Evolutionary conservation across 2,113 vertebrate species (phyloP).

Genomic region (Pseudopipra pipra): DNA sequence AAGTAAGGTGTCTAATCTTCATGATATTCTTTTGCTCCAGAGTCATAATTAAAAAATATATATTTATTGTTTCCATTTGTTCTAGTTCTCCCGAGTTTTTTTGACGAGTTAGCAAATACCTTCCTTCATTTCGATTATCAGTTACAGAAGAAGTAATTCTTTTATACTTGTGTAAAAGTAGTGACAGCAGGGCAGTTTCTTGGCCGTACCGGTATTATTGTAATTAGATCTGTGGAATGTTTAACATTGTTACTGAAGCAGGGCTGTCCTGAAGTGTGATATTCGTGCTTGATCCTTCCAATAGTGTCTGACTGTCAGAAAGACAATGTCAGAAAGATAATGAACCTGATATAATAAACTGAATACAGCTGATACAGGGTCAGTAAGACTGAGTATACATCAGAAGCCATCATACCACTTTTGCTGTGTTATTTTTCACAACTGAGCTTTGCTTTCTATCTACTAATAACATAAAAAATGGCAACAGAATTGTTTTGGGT

Average conservation of each 20-base stretch:
- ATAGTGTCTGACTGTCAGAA: neutral
- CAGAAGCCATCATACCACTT: neutral
- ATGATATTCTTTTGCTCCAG: neutral
- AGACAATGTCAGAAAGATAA: neutral
- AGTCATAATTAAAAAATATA: neutral
- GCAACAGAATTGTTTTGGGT: neutral
- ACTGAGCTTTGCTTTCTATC: neutral
- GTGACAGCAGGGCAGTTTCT: neutral
- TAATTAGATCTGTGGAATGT: neutral
- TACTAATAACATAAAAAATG: neutral
- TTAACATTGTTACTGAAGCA: neutral
- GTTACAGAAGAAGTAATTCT: neutral
- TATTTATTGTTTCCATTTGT: neutral
- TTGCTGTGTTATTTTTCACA: neutral
- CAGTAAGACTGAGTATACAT: neutral
- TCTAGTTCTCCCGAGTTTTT: neutral
- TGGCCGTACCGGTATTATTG: neutral
- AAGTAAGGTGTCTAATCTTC: neutral
- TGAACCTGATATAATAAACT: neutral
- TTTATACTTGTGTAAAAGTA: neutral
- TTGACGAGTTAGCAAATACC: neutral
- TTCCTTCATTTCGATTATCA: neutral
- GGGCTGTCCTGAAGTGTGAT: neutral
- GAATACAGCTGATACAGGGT: neutral
- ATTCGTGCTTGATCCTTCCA: neutral